Evolutionary conservation across 2,888 invertebrate species (phyloP).

Genomic region (Pollenia amentaria): DNA sequence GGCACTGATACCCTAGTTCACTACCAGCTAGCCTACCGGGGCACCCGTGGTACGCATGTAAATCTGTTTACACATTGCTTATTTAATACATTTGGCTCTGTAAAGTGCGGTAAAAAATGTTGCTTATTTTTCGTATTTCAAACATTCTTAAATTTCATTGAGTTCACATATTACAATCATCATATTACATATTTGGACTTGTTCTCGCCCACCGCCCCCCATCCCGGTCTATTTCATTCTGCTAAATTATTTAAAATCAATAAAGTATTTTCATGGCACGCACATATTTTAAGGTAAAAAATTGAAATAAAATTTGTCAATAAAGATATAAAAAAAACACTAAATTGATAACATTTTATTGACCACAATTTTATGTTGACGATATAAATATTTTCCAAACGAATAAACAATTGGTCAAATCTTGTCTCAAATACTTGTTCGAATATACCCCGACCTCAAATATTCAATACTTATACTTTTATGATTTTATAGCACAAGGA

Average conservation of each 20-base stretch:
- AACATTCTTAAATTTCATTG: too few relatives aligned
- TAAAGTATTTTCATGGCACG: constrained; percentile 11
- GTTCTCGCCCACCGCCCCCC: neutral
- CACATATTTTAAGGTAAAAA: neutral
- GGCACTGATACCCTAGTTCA: too few relatives aligned
- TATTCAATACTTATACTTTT: constrained; percentile 21
- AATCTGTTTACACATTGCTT: too few relatives aligned
- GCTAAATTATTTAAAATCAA: constrained; percentile 18
- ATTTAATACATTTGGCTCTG: too few relatives aligned
- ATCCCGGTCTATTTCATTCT: too few relatives aligned
- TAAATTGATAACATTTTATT: constrained; percentile 65
- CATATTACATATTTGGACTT: neutral
- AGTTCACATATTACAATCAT: too few relatives aligned
- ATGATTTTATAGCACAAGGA: constrained; percentile 21
- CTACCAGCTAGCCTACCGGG: too few relatives aligned
- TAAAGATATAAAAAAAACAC: neutral
- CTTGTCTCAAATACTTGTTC: constrained; percentile 11
- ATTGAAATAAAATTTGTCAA: neutral
- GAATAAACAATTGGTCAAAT: constrained; percentile 49
- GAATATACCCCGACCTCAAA: neutral
- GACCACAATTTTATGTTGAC: constrained; percentile 56
- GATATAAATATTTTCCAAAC: constrained; percentile 8
- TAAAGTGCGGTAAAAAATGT: too few relatives aligned
- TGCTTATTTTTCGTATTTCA: too few relatives aligned
- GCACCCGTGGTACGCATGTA: too few relatives aligned